Evolutionary conservation across 2,113 vertebrate species (phyloP).

Genomic region (Sorex fumeus): DNA sequence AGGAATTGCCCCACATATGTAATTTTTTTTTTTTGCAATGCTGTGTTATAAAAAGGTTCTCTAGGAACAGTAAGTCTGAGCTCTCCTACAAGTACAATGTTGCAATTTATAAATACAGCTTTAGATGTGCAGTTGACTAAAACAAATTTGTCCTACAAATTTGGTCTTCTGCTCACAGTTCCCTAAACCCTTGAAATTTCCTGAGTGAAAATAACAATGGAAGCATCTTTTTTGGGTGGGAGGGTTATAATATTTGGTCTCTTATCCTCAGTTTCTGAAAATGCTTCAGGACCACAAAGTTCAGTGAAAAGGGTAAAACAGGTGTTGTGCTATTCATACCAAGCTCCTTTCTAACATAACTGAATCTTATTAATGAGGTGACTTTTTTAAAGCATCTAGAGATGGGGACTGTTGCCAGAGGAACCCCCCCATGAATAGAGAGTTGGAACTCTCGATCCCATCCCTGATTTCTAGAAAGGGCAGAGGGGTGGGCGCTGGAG

Average conservation of each 20-base stretch:
- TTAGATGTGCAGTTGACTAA: not conserved
- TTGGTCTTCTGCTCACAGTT: not conserved
- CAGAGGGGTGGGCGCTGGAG: not conserved
- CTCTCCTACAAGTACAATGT: not conserved
- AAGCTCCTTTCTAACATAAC: not conserved
- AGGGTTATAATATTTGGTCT: not conserved
- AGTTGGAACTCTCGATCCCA: not conserved
- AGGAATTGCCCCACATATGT: not conserved
- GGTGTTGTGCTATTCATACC: not conserved
- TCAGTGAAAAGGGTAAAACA: not conserved
- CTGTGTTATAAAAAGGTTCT: not conserved
- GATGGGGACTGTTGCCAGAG: not conserved
- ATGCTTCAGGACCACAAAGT: not conserved
- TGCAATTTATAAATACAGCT: not conserved
- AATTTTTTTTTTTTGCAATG: not conserved
- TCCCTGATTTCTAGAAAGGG: not conserved
- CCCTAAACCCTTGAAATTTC: not conserved
- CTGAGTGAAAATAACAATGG: not conserved
- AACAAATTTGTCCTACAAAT: not conserved
- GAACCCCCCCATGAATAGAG: not conserved
- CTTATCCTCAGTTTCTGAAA: not conserved
- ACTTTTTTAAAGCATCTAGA: not conserved
- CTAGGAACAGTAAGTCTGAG: not conserved
- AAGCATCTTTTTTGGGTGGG: not conserved
- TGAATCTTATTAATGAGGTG: not conserved